Base-by-base conservation (phyloP, 2,888 invertebrate species). In the Eupithecia tripunctaria region DNA sequence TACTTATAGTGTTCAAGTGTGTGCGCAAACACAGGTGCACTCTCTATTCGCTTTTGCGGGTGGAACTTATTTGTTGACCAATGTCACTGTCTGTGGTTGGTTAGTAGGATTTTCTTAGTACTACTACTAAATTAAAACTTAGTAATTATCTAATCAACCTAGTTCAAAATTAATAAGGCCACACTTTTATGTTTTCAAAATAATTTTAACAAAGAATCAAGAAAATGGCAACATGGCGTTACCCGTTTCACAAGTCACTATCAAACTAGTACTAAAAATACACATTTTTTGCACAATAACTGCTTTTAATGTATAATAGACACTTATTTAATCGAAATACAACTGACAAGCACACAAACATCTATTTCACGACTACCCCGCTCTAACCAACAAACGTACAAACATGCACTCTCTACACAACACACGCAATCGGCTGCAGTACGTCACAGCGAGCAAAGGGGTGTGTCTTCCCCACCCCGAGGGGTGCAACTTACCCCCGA, bases 391-490 rank as follows among this genome's bases (percentile, higher is more conserved):
- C 63, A 18, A 64, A 68, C 71, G 68, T 27, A 77, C 77, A 66
- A 70, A 73, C 72, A 12, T n/a, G 12, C 66, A 0, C 36, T 8
- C 18, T 60, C 25, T 56, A 25, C 25, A 25, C 51, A 27, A 32
- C 18, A 62, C 29, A 62, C 32, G 56, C 56, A 14, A 56, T 12
- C 36, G 21, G 84, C 87, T 88, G 75, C 83, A 73, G 71, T 73
- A 89, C 88, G 74, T 73, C 78, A 89, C 88, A 77, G 85, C 84
- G 87, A 86, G 87, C 85, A 78, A 80, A 87, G 91, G 94, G 93
- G 94, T 92, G 93, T 93, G 92, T 91, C 91, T 87, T 88, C 86
- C 88, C 89, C 72, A 70, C 85, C 80, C 78, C 77, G 75, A 86
- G 86, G 88, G 88, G 88, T 86, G 85, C 84, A 83, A 79, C 82